These are phyloP conservation scores for Callocephalon fimbriatum DNA, from an alignment of 2,113 vertebrate genomes.

Conservation along the genomic window DNA sequence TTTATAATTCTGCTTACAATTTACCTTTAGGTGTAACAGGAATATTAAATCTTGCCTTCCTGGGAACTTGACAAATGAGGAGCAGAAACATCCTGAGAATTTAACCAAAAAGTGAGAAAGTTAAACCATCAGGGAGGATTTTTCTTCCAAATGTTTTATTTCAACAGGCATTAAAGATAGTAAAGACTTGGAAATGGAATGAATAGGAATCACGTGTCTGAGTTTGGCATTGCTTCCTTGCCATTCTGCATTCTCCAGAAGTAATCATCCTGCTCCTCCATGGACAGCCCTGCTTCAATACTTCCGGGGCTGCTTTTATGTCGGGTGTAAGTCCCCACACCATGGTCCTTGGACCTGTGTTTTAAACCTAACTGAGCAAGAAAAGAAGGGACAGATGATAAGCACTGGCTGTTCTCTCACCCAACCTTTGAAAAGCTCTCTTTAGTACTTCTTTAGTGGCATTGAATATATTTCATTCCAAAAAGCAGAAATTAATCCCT, in stretches of 20 bases:
- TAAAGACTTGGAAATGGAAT: neutral
- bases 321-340: neutral
- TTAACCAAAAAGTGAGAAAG: neutral
- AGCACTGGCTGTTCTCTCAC: neutral
- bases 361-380: neutral
- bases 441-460: neutral
- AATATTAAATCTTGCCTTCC: neutral
- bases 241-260: neutral
- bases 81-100: neutral
- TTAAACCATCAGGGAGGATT: neutral
- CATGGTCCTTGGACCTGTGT: neutral
- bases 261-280: neutral
- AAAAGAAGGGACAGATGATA: neutral
- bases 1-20: neutral
- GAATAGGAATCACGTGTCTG: neutral
- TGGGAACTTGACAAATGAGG: neutral
- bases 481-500: slow-evolving; percentile 11
- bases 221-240: neutral
- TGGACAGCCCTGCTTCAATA: neutral
- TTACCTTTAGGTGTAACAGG: neutral
- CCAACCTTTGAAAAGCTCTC: neutral
- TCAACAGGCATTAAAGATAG: neutral
- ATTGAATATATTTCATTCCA: neutral
- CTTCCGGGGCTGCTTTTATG: neutral
- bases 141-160: neutral